Conservation (phyloP, 1,140 invertebrate species). For the Rhizoglyphus robini region DNA sequence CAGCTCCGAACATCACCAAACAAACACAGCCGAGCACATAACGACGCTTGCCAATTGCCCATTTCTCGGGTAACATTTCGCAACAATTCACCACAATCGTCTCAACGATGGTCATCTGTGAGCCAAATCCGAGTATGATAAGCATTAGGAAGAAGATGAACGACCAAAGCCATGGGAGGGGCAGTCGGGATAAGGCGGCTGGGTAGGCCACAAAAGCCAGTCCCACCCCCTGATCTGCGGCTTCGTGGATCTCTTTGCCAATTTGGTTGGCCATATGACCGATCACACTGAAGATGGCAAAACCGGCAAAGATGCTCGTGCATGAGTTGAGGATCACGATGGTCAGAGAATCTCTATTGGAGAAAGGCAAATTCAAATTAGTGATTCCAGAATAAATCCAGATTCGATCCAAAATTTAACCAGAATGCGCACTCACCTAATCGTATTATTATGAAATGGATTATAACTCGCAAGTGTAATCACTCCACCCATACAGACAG, state of each 20-base stretch:
- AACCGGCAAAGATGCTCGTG: slow-evolving; percentile 34
- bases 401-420: not conserved
- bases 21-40: not conserved
- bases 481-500: slow-evolving; percentile 68
- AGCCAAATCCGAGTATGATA: not conserved
- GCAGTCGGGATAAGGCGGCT: slow-evolving; percentile 1
- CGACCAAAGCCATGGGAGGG: not conserved
- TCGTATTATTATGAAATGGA: not conserved
- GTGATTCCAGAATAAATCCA: too few relatives aligned
- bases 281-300: slow-evolving; percentile 34
- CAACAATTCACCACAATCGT: slow-evolving; percentile 30
- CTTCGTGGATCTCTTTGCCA: slow-evolving; percentile 28
- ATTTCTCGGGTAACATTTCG: slow-evolving; percentile 29
- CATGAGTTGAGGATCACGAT: slow-evolving; percentile 32
- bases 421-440: slow-evolving; percentile 41
- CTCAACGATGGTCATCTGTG: slow-evolving; percentile 26
- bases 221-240: slow-evolving; percentile 27
- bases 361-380: slow-evolving; percentile 26
- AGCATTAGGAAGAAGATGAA: slow-evolving; percentile 6
- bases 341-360: slow-evolving; percentile 36
- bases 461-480: slow-evolving; percentile 51
- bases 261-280: slow-evolving; percentile 36
- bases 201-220: slow-evolving; percentile 10
- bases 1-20: slow-evolving; percentile 31
- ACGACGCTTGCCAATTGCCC: not conserved